phyloP scores from a whole-genome alignment of 2,888 invertebrate genomes.

The Eupsilia transversa region DNA sequence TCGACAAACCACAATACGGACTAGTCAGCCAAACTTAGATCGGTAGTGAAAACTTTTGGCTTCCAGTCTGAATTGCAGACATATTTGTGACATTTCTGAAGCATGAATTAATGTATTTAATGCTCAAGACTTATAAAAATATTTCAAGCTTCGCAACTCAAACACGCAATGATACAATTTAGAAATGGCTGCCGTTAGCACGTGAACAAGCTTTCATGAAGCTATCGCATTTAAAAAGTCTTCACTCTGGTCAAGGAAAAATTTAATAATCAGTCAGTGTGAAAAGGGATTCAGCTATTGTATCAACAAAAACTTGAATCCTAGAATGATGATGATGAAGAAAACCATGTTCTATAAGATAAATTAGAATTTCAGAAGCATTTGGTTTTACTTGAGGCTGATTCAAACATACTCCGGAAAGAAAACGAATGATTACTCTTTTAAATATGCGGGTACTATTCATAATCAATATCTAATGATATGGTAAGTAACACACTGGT shows the following conservation, averaged over 20 bases:
- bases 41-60: not conserved
- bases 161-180: conserved; percentile 50
- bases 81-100: conserved; percentile 10
- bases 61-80: conserved; percentile 12
- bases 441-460: not conserved
- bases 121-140: conserved; percentile 26
- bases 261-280: not conserved
- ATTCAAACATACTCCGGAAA: not conserved
- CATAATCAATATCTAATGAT: conserved; percentile 6
- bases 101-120: conserved; percentile 5
- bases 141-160: conserved; percentile 35
- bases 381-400: not conserved
- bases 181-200: conserved; percentile 38
- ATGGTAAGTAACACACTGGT: no score
- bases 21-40: not conserved
- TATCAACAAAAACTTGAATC: not conserved
- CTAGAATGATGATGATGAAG: not conserved
- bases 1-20: not conserved
- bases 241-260: conserved; percentile 10
- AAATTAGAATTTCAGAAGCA: not conserved
- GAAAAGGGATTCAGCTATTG: no score
- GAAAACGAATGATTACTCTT: not conserved
- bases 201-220: conserved; percentile 36
- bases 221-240: conserved; percentile 23
- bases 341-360: not conserved